A percentile compares a stretch with the other conserved stretches of the same genome.
phyloP scores from a whole-genome alignment of 2,797 vertebrate genomes.

The Syngnathus rostellatus region DNA sequence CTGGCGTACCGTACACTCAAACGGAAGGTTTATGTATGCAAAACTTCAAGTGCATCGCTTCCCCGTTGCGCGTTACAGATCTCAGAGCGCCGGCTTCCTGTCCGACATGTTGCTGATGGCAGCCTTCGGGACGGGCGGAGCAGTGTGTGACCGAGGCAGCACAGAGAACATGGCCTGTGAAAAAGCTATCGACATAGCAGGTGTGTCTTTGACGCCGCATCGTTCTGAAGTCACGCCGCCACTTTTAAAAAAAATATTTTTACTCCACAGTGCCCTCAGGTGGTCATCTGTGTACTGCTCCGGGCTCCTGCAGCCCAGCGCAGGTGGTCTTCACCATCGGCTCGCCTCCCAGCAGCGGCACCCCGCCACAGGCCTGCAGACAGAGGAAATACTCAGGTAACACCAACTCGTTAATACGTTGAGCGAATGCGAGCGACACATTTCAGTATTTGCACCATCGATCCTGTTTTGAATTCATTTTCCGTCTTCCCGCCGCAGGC shows the following conservation, averaged over 20 bases:
- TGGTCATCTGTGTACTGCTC: constrained; percentile 68
- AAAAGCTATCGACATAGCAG: constrained; percentile 82
- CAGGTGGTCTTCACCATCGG: constrained; percentile 93
- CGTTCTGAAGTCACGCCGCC: neutral
- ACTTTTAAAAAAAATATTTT: neutral
- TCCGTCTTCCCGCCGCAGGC: constrained; percentile 59
- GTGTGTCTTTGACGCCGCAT: constrained; percentile 41
- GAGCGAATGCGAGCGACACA: neutral
- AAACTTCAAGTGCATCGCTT: neutral
- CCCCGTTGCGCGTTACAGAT: constrained; percentile 59
- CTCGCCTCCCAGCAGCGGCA: constrained; percentile 86
- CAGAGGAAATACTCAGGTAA: constrained; percentile 88
- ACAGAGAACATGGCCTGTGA: constrained; percentile 81
- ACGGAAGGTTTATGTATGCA: no score
- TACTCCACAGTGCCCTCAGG: constrained; percentile 68
- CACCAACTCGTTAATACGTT: neutral
- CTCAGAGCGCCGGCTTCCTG: constrained; percentile 85
- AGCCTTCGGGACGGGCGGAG: constrained; percentile 82
- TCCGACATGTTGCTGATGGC: constrained; percentile 93
- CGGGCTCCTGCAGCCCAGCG: constrained; percentile 77
- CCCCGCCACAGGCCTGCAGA: constrained; percentile 77
- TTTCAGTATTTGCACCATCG: no score
- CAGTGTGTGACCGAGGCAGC: constrained; percentile 76
- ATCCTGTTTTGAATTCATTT: no score
- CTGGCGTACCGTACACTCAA: no score